These are phyloP conservation scores for Callimorpha dominula DNA, from an alignment of 2,888 invertebrate genomes.

Conservation along the genomic window DNA sequence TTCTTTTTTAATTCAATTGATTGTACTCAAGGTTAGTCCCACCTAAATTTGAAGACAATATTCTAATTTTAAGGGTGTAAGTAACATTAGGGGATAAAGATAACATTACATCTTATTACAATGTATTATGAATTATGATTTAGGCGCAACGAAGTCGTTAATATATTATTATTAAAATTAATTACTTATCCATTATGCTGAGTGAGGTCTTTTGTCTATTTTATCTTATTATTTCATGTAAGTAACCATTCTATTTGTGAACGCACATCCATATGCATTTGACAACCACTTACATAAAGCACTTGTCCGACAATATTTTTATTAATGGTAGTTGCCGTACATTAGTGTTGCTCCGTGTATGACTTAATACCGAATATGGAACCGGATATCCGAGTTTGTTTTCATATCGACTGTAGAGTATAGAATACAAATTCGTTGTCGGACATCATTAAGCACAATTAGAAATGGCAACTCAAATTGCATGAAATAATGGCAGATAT, in stretches of 20 bases:
- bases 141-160: no score
- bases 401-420: not conserved
- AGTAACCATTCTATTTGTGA: constrained; percentile 24
- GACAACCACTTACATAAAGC: constrained; percentile 40
- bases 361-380: not conserved
- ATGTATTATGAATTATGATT: no score
- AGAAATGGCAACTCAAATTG: not conserved
- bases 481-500: no score
- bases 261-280: constrained; percentile 24
- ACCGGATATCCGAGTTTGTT: constrained; percentile 5
- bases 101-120: no score
- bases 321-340: constrained; percentile 33
- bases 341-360: constrained; percentile 23
- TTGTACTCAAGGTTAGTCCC: no score
- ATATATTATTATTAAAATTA: no score
- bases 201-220: constrained; percentile 19
- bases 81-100: no score
- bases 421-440: not conserved
- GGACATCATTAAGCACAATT: not conserved
- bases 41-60: no score
- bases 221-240: constrained; percentile 11
- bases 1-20: no score
- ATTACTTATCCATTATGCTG: not conserved
- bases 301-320: constrained; percentile 32
- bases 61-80: no score